phyloP scores from a whole-genome alignment of 2,113 vertebrate genomes.

The Oryzias curvinotus region DNA sequence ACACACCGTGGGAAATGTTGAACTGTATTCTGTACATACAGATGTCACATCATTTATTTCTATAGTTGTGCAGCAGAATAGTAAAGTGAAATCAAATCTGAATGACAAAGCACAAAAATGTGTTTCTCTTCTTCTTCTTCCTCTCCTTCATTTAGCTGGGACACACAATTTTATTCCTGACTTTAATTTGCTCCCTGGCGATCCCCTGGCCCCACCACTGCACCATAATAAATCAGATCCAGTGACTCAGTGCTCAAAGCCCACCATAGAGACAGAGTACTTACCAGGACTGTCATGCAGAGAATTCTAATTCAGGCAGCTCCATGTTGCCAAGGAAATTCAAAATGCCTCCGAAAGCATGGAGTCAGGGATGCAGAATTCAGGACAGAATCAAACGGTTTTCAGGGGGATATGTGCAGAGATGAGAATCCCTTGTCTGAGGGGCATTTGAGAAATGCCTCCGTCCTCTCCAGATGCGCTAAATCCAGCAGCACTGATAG shows the following conservation, averaged over 20 bases:
- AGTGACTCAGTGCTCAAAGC: slow-evolving; percentile 60
- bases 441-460: slow-evolving; percentile 65
- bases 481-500: slow-evolving; percentile 73
- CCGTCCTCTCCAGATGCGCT: slow-evolving; percentile 68
- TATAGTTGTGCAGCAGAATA: slow-evolving; percentile 33
- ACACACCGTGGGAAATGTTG: neutral
- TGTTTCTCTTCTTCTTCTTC: slow-evolving; percentile 25
- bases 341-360: slow-evolving; percentile 75
- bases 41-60: slow-evolving; percentile 12
- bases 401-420: slow-evolving; percentile 34
- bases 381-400: slow-evolving; percentile 48
- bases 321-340: slow-evolving; percentile 80
- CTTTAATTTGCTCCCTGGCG: slow-evolving; percentile 56
- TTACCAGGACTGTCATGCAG: slow-evolving; percentile 83
- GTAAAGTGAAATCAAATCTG: slow-evolving; percentile 55
- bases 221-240: slow-evolving; percentile 73
- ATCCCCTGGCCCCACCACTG: slow-evolving; percentile 66
- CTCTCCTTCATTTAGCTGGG: slow-evolving; percentile 31
- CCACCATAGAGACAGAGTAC: slow-evolving; percentile 70
- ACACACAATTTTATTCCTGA: slow-evolving; percentile 45
- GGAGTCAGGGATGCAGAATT: slow-evolving; percentile 63
- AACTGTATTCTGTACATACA: slow-evolving; percentile 1
- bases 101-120: slow-evolving; percentile 74
- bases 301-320: slow-evolving; percentile 80
- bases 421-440: slow-evolving; percentile 52